Percentiles rank a stretch among this genome's conserved stretches.
phyloP scores from a whole-genome alignment of 1,140 invertebrate species.

The Chironomus striatipennis region DNA sequence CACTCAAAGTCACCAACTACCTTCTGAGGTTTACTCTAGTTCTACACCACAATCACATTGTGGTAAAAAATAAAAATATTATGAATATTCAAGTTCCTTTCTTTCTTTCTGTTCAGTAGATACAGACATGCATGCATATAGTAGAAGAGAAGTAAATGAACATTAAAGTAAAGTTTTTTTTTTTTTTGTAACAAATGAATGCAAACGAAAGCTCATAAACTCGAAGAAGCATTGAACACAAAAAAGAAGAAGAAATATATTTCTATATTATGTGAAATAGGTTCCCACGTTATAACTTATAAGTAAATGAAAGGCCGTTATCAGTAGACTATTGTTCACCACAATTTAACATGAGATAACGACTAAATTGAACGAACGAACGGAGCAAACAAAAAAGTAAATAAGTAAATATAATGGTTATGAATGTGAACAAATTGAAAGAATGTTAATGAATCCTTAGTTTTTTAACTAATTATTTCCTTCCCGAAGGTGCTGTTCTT shows the following conservation, averaged over 20 bases:
- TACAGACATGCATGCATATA: too few relatives aligned
- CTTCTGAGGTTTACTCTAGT: too few relatives aligned
- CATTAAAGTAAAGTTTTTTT: too few relatives aligned
- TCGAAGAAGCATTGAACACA: neutral
- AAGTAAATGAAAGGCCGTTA: constrained; percentile 24
- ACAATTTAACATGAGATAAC: constrained; percentile 10
- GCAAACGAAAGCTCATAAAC: neutral
- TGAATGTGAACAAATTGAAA: neutral
- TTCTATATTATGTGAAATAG: neutral
- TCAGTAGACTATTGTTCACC: constrained; percentile 12
- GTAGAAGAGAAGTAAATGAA: neutral
- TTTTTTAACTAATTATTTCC: neutral
- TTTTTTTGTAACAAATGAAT: neutral
- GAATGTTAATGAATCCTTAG: neutral
- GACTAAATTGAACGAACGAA: neutral
- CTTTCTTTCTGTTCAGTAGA: too few relatives aligned
- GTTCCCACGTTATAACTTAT: constrained; percentile 17
- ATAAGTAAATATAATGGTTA: neutral
- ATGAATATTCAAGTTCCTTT: too few relatives aligned
- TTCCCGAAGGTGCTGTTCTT: neutral
- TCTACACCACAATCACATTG: too few relatives aligned
- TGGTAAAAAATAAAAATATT: too few relatives aligned
- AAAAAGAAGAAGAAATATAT: too few relatives aligned
- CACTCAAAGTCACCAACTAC: too few relatives aligned
- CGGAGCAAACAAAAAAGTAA: constrained; percentile 24